Evolutionary conservation across 2,113 vertebrate genomes (phyloP).

Genomic region (Sula dactylatra): DNA sequence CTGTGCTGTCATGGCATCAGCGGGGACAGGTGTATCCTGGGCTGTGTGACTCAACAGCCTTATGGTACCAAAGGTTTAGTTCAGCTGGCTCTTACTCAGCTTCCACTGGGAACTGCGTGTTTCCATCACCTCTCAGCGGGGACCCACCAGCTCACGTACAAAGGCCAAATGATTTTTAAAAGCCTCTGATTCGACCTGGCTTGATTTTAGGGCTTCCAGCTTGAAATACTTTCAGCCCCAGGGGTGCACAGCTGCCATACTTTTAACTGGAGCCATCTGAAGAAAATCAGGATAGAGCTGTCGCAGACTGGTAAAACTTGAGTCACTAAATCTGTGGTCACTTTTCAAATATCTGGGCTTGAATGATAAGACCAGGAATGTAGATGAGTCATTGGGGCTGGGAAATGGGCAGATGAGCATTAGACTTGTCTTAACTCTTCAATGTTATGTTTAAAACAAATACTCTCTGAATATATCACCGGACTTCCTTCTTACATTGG

Average conservation of each 20-base stretch:
- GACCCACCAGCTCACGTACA: background rate
- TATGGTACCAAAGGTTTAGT: background rate
- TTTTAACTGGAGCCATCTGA: background rate
- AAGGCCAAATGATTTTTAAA: background rate
- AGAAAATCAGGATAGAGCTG: background rate
- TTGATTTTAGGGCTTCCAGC: background rate
- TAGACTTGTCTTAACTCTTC: background rate
- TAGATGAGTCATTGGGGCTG: background rate
- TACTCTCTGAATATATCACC: background rate
- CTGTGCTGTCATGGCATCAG: background rate
- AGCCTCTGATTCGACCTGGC: background rate
- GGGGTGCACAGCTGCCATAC: background rate
- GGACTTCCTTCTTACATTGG: background rate
- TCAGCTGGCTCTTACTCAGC: background rate
- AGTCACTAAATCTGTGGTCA: background rate
- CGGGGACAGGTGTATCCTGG: background rate
- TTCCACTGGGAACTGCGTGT: background rate
- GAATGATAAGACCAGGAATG: background rate
- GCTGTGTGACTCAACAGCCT: background rate
- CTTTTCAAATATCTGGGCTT: background rate
- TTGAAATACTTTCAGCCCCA: background rate
- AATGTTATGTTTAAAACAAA: background rate
- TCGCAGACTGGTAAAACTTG: background rate
- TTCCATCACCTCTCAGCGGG: background rate
- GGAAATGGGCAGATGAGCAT: background rate